Percentiles rank a stretch among this genome's conserved stretches.
These are phyloP conservation scores for Prunella strophiata DNA, from an alignment of 2,797 vertebrate genomes.

Conservation along the genomic window DNA sequence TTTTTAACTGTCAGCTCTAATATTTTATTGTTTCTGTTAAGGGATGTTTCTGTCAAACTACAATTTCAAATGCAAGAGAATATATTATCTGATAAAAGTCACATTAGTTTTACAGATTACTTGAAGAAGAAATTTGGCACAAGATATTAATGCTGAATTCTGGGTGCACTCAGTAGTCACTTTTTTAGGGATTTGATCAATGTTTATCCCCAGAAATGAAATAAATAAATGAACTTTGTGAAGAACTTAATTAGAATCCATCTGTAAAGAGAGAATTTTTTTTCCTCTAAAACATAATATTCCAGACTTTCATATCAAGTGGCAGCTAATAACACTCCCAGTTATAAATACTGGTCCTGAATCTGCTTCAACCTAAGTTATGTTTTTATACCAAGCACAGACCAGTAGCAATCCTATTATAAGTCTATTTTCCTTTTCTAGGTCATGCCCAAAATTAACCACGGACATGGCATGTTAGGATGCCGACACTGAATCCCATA, in stretches of 20 bases:
- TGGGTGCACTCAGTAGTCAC: background rate
- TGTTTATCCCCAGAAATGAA: background rate
- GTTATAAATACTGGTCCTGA: background rate
- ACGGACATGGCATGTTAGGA: background rate
- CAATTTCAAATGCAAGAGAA: background rate
- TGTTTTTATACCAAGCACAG: background rate
- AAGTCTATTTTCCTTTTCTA: conserved; percentile 17
- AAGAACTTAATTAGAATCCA: background rate
- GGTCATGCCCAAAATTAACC: conserved; percentile 40
- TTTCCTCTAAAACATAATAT: background rate
- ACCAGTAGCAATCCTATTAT: background rate
- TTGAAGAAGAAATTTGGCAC: background rate
- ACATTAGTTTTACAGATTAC: background rate
- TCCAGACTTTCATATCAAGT: background rate
- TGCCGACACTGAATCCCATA: background rate
- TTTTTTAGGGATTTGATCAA: background rate
- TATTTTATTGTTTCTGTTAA: background rate
- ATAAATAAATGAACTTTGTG: background rate
- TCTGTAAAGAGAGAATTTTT: background rate
- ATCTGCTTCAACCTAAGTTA: background rate
- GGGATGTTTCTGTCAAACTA: background rate
- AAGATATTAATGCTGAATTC: background rate
- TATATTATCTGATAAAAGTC: background rate
- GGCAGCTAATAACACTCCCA: background rate
- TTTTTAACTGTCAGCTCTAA: background rate